phyloP scores from a whole-genome alignment of 2,797 vertebrate genomes.

The Nannoperca obscura region DNA sequence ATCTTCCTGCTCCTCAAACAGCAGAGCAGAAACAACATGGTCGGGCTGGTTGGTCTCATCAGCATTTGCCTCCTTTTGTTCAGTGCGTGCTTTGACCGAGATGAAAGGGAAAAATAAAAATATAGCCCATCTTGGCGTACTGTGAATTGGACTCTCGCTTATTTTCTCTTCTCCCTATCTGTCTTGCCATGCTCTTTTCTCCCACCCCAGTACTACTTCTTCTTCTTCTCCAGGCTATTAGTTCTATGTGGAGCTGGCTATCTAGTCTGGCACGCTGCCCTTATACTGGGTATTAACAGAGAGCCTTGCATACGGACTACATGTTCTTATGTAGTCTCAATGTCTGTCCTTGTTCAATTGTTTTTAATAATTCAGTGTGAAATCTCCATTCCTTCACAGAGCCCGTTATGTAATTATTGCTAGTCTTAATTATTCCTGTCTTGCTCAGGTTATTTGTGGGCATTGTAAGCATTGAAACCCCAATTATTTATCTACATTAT shows the following conservation, averaged over 20 bases:
- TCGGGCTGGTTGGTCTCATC: constrained; percentile 44
- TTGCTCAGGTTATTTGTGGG: constrained; percentile 33
- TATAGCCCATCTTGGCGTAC: constrained; percentile 31
- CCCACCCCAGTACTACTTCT: constrained; percentile 34
- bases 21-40: constrained; percentile 27
- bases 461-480: neutral
- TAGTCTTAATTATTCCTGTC: constrained; percentile 38
- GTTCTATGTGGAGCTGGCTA: constrained; percentile 28
- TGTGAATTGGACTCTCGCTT: constrained; percentile 42
- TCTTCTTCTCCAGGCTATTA: constrained; percentile 47
- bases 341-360: constrained; percentile 20
- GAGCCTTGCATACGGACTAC: constrained; percentile 28
- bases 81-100: constrained; percentile 51
- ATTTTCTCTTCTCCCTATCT: constrained; percentile 13
- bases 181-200: constrained; percentile 53
- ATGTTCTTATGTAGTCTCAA: constrained; percentile 39
- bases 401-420: constrained; percentile 57
- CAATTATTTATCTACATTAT: constrained; percentile 3
- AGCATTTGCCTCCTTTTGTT: constrained; percentile 60
- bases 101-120: constrained; percentile 64
- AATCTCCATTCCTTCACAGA: constrained; percentile 47
- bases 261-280: constrained; percentile 36
- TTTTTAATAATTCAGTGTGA: constrained; percentile 63
- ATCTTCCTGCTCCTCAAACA: constrained; percentile 36
- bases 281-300: constrained; percentile 48